Evolutionary conservation across 2,888 invertebrate species (phyloP).

Genomic region (Leptopterna dolabrata): DNA sequence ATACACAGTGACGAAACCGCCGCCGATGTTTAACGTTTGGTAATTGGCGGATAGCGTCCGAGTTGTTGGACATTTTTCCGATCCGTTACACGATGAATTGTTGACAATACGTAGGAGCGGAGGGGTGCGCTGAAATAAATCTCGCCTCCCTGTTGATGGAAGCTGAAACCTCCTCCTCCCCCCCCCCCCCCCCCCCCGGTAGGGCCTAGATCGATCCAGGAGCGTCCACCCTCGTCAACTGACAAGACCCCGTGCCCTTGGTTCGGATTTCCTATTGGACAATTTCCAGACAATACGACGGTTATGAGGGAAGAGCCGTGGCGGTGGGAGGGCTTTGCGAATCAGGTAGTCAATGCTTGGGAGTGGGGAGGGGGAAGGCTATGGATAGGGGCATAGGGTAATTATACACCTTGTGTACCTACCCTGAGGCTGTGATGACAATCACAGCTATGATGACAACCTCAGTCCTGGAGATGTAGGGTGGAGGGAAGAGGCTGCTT

Average conservation of each 20-base stretch:
- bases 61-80: no score
- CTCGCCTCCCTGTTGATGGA: background rate
- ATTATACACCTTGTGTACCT: constrained; percentile 20
- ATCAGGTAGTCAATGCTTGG: background rate
- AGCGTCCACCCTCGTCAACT: constrained; percentile 26
- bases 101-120: background rate
- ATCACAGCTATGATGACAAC: constrained; percentile 8
- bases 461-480: no score
- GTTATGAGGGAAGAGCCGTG: background rate
- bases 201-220: constrained; percentile 14
- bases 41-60: no score
- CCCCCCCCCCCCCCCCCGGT: no score
- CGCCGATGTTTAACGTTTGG: no score
- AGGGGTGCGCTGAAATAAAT: background rate
- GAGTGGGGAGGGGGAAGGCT: background rate
- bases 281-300: constrained; percentile 23
- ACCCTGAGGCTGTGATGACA: constrained; percentile 4
- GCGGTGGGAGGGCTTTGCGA: background rate
- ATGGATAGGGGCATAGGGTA: background rate
- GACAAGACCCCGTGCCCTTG: background rate
- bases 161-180: no score
- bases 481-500: background rate
- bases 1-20: no score
- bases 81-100: no score
- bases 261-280: constrained; percentile 5